Conservation (phyloP, 1,140 invertebrate genomes). For the Heliothis virescens region DNA sequence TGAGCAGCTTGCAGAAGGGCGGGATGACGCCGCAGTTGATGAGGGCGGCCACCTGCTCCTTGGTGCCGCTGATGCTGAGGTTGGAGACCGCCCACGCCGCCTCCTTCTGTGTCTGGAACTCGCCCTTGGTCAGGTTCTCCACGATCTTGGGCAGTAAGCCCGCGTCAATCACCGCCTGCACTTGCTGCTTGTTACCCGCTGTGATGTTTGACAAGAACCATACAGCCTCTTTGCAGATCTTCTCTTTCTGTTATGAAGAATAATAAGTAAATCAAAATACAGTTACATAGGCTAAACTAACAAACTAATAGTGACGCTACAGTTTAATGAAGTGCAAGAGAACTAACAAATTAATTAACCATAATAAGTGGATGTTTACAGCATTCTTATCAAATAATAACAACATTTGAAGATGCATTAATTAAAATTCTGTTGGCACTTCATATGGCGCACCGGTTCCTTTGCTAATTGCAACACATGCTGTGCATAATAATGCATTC, state of each 20-base stretch:
- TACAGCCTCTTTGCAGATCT: conserved; percentile 97
- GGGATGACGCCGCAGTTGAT: conserved; percentile 96
- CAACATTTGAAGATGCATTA: conserved; percentile 1
- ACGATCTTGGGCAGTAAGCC: conserved; percentile 98
- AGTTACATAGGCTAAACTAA: neutral
- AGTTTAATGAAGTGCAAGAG: neutral
- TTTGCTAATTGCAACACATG: neutral
- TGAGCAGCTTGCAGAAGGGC: conserved; percentile 95
- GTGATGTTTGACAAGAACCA: conserved; percentile 99
- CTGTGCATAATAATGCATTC: neutral
- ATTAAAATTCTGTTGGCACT: neutral
- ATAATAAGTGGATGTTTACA: conserved; percentile 1
- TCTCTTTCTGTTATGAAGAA: conserved; percentile 84
- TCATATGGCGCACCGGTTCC: neutral
- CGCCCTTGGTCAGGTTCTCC: conserved; percentile 96
- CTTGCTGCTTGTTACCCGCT: conserved; percentile 98
- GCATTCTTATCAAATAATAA: neutral
- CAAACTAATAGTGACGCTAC: neutral
- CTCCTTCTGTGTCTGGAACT: conserved; percentile 99
- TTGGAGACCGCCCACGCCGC: conserved; percentile 99
- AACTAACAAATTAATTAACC: neutral
- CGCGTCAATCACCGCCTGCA: conserved; percentile 98
- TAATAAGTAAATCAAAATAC: neutral
- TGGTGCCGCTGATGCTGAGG: conserved; percentile 98
- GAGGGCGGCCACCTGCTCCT: conserved; percentile 94